These are phyloP conservation scores for Atherinosoma microstoma DNA, from an alignment of 2,797 vertebrate species.

Conservation along the genomic window DNA sequence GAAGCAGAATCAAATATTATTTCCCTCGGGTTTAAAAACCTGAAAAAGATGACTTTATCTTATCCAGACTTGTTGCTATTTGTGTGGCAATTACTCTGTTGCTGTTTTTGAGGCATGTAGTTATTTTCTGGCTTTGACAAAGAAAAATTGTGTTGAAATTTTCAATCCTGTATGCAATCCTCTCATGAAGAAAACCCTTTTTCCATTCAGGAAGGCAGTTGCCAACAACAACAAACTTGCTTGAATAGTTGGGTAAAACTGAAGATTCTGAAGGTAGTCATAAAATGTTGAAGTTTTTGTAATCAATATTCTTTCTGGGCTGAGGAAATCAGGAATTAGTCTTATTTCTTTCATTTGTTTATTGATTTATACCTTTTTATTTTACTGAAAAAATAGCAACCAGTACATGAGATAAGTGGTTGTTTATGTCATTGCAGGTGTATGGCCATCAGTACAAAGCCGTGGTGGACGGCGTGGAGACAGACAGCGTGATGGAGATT, in stretches of 20 bases:
- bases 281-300: not conserved
- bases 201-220: slow-evolving; percentile 20
- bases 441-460: slow-evolving; percentile 93
- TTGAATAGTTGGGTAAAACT: too few species aligned
- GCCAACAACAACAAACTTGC: not conserved
- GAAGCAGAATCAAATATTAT: not conserved
- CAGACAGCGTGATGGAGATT: slow-evolving; percentile 92
- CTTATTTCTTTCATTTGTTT: not conserved
- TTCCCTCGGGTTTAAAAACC: slow-evolving; percentile 15
- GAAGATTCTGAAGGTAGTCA: too few species aligned
- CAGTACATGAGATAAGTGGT: not conserved
- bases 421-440: slow-evolving; percentile 80
- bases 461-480: slow-evolving; percentile 88
- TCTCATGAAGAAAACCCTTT: slow-evolving; percentile 2
- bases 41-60: not conserved
- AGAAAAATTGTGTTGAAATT: not conserved
- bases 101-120: not conserved
- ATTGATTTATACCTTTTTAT: not conserved
- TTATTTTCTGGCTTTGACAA: slow-evolving; percentile 1
- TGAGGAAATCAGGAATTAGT: slow-evolving; percentile 3
- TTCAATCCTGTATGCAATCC: slow-evolving; percentile 5
- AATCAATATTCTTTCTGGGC: not conserved
- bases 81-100: slow-evolving; percentile 8
- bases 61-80: not conserved
- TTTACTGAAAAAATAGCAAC: too few species aligned